Evolutionary conservation across 2,888 invertebrate genomes (phyloP).

Genomic region (Zygaena filipendulae): DNA sequence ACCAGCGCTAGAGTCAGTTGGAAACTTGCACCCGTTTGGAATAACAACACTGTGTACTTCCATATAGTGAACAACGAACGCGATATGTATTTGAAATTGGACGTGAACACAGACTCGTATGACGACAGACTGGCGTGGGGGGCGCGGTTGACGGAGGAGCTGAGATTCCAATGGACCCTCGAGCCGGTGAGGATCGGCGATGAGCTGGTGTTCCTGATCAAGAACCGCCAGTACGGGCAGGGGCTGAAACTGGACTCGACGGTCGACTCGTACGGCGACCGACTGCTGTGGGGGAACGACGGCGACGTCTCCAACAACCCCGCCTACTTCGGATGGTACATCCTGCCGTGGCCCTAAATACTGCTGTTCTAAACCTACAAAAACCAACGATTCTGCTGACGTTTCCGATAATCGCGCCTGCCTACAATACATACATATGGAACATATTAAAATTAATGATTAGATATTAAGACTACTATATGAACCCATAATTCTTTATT

Average conservation of each 20-base stretch:
- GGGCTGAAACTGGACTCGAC: constrained; percentile 21
- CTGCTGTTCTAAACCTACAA: no score
- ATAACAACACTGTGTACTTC: constrained; percentile 20
- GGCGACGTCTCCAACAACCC: constrained; percentile 12
- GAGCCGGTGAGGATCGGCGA: constrained; percentile 20
- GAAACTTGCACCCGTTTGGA: constrained; percentile 23
- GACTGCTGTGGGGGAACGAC: constrained; percentile 21
- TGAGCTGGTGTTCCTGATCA: constrained; percentile 21
- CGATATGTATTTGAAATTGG: constrained; percentile 24
- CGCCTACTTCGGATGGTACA: constrained; percentile 16
- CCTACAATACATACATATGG: no score
- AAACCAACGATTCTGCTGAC: no score
- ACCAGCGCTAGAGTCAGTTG: constrained; percentile 20
- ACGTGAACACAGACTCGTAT: constrained; percentile 11
- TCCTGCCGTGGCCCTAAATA: no score
- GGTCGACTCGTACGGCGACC: constrained; percentile 16
- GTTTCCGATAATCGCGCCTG: no score
- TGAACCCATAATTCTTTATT: no score
- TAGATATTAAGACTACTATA: no score
- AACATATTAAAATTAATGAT: no score
- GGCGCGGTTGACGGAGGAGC: constrained; percentile 12
- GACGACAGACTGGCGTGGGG: constrained; percentile 24
- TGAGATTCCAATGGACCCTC: constrained; percentile 21
- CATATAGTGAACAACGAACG: constrained; percentile 21
- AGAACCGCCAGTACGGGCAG: constrained; percentile 21